phyloP scores from a whole-genome alignment of 2,888 invertebrate species.

The Aspidiotus rigidus region DNA sequence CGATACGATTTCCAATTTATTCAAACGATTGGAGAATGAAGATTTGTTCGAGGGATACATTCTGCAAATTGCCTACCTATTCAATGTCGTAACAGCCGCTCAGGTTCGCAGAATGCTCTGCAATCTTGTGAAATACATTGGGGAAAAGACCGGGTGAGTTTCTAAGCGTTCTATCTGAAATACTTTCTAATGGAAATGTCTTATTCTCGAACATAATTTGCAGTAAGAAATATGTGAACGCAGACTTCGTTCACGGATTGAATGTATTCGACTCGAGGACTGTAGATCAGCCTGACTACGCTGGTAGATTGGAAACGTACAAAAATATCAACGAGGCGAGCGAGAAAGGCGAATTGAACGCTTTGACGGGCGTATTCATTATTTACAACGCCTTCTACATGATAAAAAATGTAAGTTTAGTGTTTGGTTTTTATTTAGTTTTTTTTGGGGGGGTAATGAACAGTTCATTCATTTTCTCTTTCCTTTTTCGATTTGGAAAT shows the following conservation, averaged over 20 bases:
- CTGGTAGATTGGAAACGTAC: conserved; percentile 68
- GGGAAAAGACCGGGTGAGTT: conserved; percentile 12
- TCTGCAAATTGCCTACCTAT: conserved; percentile 60
- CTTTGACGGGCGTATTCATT: conserved; percentile 60
- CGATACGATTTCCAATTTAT: conserved; percentile 62
- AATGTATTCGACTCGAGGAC: conserved; percentile 80
- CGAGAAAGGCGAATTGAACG: conserved; percentile 46
- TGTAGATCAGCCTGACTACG: conserved; percentile 91
- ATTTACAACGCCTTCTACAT: conserved; percentile 51
- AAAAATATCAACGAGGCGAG: conserved; percentile 53
- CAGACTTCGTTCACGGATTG: conserved; percentile 44
- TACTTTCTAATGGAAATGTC: background rate
- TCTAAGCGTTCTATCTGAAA: background rate
- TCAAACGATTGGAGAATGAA: conserved; percentile 11
- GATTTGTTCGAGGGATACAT: conserved; percentile 47
- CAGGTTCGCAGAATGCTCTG: conserved; percentile 33
- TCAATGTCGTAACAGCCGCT: conserved; percentile 54
- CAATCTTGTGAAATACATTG: conserved; percentile 23
- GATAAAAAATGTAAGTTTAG: conserved; percentile 27
- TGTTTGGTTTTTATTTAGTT: too few species aligned
- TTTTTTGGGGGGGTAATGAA: too few species aligned
- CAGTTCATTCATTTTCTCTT: background rate
- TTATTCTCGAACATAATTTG: background rate
- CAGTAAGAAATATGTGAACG: conserved; percentile 16
- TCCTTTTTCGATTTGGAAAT: background rate